Percentiles rank a stretch among this genome's conserved stretches.
Evolutionary conservation across 2,113 vertebrate species (phyloP).

Genomic region (Hypocryptadius cinnamomeus): DNA sequence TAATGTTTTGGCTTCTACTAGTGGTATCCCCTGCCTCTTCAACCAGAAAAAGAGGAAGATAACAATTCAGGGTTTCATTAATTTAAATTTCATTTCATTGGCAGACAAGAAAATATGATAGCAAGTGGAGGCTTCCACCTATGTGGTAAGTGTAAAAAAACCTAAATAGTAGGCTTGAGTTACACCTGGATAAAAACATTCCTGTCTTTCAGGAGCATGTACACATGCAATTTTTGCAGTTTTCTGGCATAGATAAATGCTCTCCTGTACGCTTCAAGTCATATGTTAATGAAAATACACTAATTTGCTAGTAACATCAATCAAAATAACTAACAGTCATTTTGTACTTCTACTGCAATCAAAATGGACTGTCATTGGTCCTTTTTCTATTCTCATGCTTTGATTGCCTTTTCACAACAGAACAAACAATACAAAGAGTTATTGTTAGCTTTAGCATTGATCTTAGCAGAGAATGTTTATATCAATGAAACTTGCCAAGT

Average conservation of each 20-base stretch:
- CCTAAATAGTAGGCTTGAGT: not conserved
- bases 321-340: not conserved
- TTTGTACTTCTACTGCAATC: not conserved
- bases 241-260: not conserved
- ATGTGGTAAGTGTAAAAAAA: not conserved
- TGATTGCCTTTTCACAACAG: not conserved
- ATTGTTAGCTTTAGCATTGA: constrained; percentile 29
- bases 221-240: not conserved
- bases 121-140: not conserved
- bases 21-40: not conserved
- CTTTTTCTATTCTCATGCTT: not conserved
- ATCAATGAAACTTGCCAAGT: constrained; percentile 34
- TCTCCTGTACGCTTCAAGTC: not conserved
- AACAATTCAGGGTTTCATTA: not conserved
- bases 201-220: not conserved
- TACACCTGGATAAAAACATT: not conserved
- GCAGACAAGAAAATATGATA: not conserved
- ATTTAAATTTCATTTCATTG: not conserved
- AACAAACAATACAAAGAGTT: not conserved
- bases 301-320: not conserved
- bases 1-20: not conserved
- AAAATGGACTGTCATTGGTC: not conserved
- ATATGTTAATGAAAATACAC: not conserved
- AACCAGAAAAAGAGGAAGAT: not conserved
- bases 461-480: constrained; percentile 25